These are phyloP conservation scores for Nomada goodeniana DNA, from an alignment of 2,888 invertebrate genomes.

Conservation along the genomic window DNA sequence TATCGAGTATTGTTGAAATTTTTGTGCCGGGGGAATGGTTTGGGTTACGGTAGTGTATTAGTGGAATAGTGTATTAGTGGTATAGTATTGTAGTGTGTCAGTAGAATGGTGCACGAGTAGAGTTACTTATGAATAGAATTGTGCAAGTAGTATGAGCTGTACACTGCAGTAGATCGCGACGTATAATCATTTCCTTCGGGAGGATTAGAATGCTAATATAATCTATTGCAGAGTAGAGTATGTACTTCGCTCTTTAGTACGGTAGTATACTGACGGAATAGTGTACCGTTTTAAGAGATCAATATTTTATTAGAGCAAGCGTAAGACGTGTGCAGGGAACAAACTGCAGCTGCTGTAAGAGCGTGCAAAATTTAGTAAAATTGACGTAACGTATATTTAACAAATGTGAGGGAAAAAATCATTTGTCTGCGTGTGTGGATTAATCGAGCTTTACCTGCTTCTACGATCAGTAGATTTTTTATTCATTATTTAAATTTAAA, in stretches of 20 bases:
- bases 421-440: no score
- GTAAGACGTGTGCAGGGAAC: not conserved
- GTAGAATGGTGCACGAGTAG: not conserved
- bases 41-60: not conserved
- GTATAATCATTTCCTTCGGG: no score
- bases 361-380: not conserved
- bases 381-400: not conserved
- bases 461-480: no score
- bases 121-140: not conserved
- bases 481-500: no score
- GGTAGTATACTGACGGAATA: not conserved
- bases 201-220: no score
- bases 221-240: no score
- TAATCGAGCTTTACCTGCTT: no score
- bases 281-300: no score
- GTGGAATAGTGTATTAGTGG: not conserved
- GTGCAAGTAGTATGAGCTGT: not conserved
- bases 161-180: not conserved
- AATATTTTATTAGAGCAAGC: no score
- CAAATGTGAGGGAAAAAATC: not conserved
- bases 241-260: not conserved
- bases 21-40: not conserved
- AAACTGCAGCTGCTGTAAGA: not conserved
- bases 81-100: not conserved
- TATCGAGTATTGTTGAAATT: not conserved